Conservation (phyloP, 2,113 vertebrate species). For the Anguilla rostrata region DNA sequence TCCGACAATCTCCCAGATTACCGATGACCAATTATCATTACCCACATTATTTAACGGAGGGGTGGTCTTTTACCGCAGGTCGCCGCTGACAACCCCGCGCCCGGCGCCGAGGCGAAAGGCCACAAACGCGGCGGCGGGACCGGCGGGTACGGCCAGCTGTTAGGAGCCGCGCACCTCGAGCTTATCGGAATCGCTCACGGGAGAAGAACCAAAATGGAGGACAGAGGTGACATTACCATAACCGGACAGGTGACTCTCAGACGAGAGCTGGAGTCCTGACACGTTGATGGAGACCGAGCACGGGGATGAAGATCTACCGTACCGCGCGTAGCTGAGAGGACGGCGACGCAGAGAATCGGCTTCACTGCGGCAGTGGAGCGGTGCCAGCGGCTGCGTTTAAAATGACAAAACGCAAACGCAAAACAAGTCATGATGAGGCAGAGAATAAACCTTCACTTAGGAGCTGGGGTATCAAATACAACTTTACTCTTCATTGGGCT, state of each 20-base stretch:
- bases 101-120: not conserved
- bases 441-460: constrained; percentile 41
- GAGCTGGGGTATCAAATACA: constrained; percentile 34
- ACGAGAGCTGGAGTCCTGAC: not conserved
- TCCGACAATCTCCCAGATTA: not conserved
- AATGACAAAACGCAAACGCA: constrained; percentile 1
- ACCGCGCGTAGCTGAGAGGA: not conserved
- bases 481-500: constrained; percentile 48
- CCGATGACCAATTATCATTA: constrained; percentile 8
- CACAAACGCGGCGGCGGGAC: not conserved
- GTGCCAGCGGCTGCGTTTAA: constrained; percentile 42
- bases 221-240: not conserved
- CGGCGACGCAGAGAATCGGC: not conserved
- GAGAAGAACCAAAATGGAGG: not conserved
- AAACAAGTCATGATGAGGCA: constrained; percentile 41
- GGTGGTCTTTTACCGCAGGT: not conserved
- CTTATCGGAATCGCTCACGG: not conserved
- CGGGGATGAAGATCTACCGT: not conserved
- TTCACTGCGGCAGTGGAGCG: constrained; percentile 24
- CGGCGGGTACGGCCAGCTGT: not conserved
- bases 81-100: not conserved
- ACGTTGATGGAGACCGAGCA: not conserved
- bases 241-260: not conserved
- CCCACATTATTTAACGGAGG: not conserved
- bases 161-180: not conserved